Evolutionary conservation across 2,888 invertebrate genomes (phyloP).

Genomic region (Flexamia atlantica): DNA sequence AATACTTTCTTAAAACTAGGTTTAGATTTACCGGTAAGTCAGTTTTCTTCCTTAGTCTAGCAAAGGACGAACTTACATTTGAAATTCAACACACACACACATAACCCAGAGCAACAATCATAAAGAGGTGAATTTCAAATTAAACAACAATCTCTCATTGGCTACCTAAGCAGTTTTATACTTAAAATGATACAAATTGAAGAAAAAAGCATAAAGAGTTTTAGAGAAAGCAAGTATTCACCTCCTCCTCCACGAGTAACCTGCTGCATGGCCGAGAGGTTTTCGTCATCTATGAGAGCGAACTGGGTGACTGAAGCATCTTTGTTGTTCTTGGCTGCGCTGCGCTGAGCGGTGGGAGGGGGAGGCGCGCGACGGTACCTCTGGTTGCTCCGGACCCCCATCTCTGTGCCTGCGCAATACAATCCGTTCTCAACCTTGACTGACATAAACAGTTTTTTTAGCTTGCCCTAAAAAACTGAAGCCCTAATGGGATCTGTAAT

Average conservation of each 20-base stretch:
- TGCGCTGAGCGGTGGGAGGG: conserved; percentile 41
- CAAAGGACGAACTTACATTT: too few relatives aligned
- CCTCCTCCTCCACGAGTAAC: conserved; percentile 92
- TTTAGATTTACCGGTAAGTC: too few relatives aligned
- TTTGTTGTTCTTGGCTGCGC: conserved; percentile 73
- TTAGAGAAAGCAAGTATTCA: conserved; percentile 59
- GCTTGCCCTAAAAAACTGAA: too few relatives aligned
- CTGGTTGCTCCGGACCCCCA: conserved; percentile 62
- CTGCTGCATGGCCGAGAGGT: conserved; percentile 92
- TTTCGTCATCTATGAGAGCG: conserved; percentile 95
- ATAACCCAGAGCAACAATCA: too few relatives aligned
- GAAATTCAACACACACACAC: too few relatives aligned
- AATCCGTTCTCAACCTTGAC: too few relatives aligned
- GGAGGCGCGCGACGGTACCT: conserved; percentile 65
- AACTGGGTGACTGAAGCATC: conserved; percentile 94
- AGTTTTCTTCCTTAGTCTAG: too few relatives aligned
- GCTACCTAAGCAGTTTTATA: conserved; percentile 14
- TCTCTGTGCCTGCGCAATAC: conserved; percentile 20
- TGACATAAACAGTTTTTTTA: too few relatives aligned
- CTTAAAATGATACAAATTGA: conserved; percentile 27
- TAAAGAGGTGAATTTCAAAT: neutral
- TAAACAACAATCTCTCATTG: conserved; percentile 20
- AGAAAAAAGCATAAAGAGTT: conserved; percentile 42
- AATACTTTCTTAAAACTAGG: too few relatives aligned
- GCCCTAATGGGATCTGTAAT: too few relatives aligned